phyloP scores from a whole-genome alignment of 2,113 vertebrate genomes.

The Aviceda subcristata region DNA sequence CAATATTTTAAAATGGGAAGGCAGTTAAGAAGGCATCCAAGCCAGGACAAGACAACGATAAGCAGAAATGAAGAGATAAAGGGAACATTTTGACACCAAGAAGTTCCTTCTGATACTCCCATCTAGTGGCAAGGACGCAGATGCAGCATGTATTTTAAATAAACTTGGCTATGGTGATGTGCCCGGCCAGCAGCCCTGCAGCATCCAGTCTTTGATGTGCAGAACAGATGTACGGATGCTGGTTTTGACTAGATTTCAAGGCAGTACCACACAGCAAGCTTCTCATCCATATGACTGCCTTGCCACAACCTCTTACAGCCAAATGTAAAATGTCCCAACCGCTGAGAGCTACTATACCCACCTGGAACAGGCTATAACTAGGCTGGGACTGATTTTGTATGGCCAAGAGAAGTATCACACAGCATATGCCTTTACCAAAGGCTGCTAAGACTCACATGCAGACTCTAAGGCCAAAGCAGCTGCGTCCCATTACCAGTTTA shows the following conservation, averaged over 20 bases:
- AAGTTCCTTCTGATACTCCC: neutral
- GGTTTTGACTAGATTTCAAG: neutral
- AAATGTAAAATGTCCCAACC: neutral
- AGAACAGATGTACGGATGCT: neutral
- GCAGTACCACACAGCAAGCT: neutral
- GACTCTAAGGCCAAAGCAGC: neutral
- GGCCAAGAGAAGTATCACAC: neutral
- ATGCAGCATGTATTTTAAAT: neutral
- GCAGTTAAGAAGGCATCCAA: neutral
- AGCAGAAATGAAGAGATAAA: neutral
- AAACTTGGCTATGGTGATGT: neutral
- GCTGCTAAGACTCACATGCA: neutral
- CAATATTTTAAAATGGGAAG: neutral
- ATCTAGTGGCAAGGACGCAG: neutral
- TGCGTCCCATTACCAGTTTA: neutral
- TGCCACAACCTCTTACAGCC: neutral
- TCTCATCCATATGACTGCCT: neutral
- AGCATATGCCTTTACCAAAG: neutral
- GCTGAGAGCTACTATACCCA: neutral
- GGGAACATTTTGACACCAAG: neutral
- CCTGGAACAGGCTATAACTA: neutral
- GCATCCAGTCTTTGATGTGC: neutral
- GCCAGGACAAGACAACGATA: neutral
- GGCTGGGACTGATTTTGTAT: neutral
- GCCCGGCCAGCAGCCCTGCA: neutral